A percentile compares a stretch with the other conserved stretches of the same genome.
These are phyloP conservation scores for Frankliniella fusca DNA, from an alignment of 2,888 invertebrate genomes.

Conservation along the genomic window DNA sequence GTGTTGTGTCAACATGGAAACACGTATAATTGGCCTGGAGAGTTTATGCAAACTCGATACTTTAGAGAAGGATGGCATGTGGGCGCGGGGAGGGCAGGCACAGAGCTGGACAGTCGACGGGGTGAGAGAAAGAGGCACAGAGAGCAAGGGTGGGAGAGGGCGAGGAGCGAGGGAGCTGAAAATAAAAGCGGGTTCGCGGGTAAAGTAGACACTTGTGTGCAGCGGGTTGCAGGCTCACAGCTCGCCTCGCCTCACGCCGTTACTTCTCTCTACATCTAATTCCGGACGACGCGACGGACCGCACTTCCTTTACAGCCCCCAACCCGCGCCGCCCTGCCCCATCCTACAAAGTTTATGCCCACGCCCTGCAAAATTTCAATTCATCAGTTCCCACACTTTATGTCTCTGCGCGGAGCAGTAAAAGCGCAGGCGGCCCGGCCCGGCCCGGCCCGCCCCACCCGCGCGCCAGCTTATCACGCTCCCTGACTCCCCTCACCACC, in stretches of 20 bases:
- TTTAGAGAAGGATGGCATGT: neutral
- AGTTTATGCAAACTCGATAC: constrained; percentile 10
- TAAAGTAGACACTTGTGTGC: no score
- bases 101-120: neutral
- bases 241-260: no score
- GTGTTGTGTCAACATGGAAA: neutral
- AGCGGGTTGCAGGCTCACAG: no score
- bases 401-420: neutral
- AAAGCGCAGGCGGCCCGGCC: neutral
- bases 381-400: constrained; percentile 21
- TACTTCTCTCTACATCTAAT: no score
- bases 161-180: neutral
- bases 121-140: neutral
- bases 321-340: no score
- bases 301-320: no score
- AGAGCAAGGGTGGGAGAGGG: neutral
- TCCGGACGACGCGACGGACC: no score
- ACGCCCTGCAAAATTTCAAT: constrained; percentile 29
- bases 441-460: neutral
- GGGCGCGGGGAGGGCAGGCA: neutral
- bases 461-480: neutral
- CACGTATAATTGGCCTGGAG: neutral
- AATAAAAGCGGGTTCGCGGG: no score
- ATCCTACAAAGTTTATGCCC: neutral
- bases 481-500: neutral